These are phyloP conservation scores for Paralichthys olivaceus DNA, from an alignment of 2,113 vertebrate genomes.

Conservation along the genomic window DNA sequence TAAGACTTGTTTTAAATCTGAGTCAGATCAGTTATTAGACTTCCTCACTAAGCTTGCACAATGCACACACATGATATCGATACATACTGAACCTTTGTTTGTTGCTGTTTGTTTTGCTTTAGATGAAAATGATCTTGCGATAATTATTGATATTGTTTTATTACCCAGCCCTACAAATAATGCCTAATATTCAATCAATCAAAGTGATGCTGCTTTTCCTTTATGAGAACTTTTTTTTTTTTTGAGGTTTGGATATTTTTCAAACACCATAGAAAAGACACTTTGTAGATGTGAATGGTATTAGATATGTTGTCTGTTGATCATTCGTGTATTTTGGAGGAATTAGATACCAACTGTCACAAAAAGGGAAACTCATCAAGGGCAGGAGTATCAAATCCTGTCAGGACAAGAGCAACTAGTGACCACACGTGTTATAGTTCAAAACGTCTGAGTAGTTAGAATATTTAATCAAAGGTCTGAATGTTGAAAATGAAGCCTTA, in stretches of 20 bases:
- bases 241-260: too few relatives aligned
- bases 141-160: too few relatives aligned
- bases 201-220: too few relatives aligned
- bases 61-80: too few relatives aligned
- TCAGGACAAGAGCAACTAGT: slow-evolving; percentile 9
- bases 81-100: too few relatives aligned
- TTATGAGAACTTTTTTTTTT: too few relatives aligned
- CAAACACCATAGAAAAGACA: not conserved
- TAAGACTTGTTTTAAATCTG: too few relatives aligned
- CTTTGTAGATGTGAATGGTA: not conserved
- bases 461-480: slow-evolving; percentile 2
- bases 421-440: not conserved
- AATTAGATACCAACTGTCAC: not conserved
- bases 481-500: slow-evolving; percentile 65
- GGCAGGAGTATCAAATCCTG: not conserved
- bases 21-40: too few relatives aligned
- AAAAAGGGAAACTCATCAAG: slow-evolving; percentile 12
- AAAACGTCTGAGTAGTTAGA: not conserved
- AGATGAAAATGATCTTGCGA: too few relatives aligned
- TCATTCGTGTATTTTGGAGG: not conserved
- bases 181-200: too few relatives aligned
- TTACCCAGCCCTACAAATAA: not conserved
- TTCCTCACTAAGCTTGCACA: too few relatives aligned
- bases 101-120: too few relatives aligned
- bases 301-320: not conserved